Base-by-base conservation (phyloP, 2,113 vertebrate genomes). In the Sceloporus tristichus region DNA sequence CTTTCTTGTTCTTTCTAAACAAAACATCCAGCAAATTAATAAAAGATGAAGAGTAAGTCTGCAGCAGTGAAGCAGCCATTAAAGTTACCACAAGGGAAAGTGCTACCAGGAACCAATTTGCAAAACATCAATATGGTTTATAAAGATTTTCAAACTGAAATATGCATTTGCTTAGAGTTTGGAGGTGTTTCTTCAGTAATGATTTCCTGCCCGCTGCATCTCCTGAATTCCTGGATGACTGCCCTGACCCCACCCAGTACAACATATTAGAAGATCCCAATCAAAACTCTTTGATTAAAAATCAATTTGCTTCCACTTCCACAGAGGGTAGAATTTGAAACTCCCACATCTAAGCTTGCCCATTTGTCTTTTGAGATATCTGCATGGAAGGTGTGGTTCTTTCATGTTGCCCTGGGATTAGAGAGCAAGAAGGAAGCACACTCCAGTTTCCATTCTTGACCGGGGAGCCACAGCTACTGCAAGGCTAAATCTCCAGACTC, bases 1-100 rank as follows among this genome's bases (percentile, higher is more conserved):
- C 79, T 53, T 79, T 85, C 29, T 87, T 87, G n/a, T 18, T 18
- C 38, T 75, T 40, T 91, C 65, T 65, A 87, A 70, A 87, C 66
- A 90, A 91, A 82, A 54, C 79, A 91, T 82, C 91, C 62, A 92
- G 83, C 59, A 86, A 93, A 91, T 91, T 92, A 93, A 92, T 95
- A 82, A 93, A 94, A 91, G 90, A 89, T 92, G 92, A n/a, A 68
- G 73, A 82, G 83, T 62, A 13, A 48, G 85, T 66, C 79, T 86
- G 5, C 56, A 84, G 42, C 14, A 82, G 34, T 65, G 77, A 81
- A 91, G n/a, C 77, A 79, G 21, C 73, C 87, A 68, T 91, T 89
- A 84, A 27, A 92, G 62, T 87, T 92, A 48, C 56, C 89, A 82
- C 83, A 91, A 56, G 84, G 79, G 88, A 83, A 25, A 86, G 42